Percentiles rank a stretch among this genome's conserved stretches.
Conservation (phyloP, 2,888 invertebrate genomes). For the Hyalella azteca region DNA sequence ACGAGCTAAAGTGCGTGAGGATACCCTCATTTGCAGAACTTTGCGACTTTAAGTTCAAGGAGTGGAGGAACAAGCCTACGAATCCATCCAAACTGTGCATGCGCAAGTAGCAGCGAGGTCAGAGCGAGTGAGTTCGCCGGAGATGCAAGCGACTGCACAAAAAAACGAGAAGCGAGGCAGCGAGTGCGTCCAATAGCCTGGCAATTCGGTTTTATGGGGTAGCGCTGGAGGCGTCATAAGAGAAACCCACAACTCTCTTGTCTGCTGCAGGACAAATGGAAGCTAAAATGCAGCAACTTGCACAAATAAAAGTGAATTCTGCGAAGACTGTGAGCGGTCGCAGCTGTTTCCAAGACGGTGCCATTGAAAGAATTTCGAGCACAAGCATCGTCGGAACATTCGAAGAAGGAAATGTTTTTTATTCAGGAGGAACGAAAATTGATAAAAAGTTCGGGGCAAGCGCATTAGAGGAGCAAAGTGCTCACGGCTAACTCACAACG, state of each 20-base stretch:
- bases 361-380: neutral
- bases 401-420: slow-evolving; percentile 11
- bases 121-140: no score
- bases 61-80: no score
- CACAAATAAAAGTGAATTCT: slow-evolving; percentile 10
- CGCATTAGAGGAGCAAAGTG: slow-evolving; percentile 8
- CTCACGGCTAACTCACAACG: neutral
- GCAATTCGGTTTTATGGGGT: slow-evolving; percentile 7
- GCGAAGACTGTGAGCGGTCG: neutral
- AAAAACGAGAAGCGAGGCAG: neutral
- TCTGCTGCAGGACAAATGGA: slow-evolving; percentile 9
- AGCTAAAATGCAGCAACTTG: slow-evolving; percentile 20
- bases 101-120: no score
- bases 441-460: neutral
- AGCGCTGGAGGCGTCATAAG: neutral
- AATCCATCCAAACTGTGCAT: no score
- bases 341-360: slow-evolving; percentile 21
- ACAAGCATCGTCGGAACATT: slow-evolving; percentile 12
- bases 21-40: no score
- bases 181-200: slow-evolving; percentile 9
- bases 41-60: no score
- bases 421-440: neutral
- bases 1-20: no score
- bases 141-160: no score
- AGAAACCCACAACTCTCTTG: slow-evolving; percentile 13